Evolutionary conservation across 2,888 invertebrate genomes (phyloP).

Genomic region (Tetragnatha montana): DNA sequence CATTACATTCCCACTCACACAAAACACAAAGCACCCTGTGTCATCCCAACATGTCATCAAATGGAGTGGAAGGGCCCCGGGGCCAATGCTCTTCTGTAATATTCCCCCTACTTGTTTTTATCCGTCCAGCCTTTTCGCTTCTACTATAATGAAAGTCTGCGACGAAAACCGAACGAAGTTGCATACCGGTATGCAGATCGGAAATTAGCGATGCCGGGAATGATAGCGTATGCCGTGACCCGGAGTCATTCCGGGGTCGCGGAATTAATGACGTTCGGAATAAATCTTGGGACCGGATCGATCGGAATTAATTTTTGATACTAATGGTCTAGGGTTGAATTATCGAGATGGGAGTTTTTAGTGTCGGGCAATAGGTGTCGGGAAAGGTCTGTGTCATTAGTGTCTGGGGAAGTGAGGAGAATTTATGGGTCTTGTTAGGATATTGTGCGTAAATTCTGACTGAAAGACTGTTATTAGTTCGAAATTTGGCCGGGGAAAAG

Average conservation of each 20-base stretch:
- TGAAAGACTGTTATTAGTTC: too few relatives aligned
- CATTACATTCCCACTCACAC: background rate
- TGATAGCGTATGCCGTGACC: background rate
- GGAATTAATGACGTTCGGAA: background rate
- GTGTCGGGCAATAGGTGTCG: too few relatives aligned
- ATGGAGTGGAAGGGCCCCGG: too few relatives aligned
- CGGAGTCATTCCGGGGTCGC: background rate
- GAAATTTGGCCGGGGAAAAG: too few relatives aligned
- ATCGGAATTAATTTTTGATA: background rate
- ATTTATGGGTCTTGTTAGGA: too few relatives aligned
- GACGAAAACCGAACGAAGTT: background rate
- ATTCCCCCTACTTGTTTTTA: too few relatives aligned
- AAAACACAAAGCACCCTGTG: conserved; percentile 8
- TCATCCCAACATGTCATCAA: background rate
- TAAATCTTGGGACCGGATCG: background rate
- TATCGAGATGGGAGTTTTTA: background rate
- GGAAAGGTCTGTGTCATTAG: too few relatives aligned
- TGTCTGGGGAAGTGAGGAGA: too few relatives aligned
- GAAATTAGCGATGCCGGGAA: background rate
- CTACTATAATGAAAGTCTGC: too few relatives aligned
- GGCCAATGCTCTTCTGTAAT: too few relatives aligned
- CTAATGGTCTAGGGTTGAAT: background rate
- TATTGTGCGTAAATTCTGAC: too few relatives aligned
- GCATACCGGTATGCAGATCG: background rate
- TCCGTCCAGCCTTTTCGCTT: too few relatives aligned